Conservation (phyloP, 1,140 invertebrate species). For the Asbolus verrucosus region DNA sequence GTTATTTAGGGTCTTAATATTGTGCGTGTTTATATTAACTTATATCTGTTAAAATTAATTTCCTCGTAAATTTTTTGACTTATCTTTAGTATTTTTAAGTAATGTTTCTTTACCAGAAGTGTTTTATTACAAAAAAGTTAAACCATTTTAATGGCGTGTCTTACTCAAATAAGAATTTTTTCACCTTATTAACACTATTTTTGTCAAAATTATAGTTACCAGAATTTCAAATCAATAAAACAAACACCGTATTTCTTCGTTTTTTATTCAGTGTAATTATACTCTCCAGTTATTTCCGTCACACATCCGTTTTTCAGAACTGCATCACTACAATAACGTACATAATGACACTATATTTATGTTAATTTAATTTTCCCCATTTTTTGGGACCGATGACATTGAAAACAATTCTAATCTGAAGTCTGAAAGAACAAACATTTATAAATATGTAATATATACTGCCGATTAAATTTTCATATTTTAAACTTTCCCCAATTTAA, state of each 20-base stretch:
- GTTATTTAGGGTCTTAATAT: neutral
- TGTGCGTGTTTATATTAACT: conserved; percentile 4
- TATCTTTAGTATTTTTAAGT: conserved; percentile 3
- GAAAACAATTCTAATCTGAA: no score
- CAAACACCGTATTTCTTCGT: neutral
- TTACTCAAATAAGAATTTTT: neutral
- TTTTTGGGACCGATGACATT: no score
- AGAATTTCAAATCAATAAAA: conserved; percentile 1
- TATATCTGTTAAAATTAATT: conserved; percentile 1
- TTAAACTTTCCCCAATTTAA: neutral
- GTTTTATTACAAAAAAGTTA: neutral
- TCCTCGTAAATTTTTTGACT: conserved; percentile 2
- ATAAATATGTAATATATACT: no score
- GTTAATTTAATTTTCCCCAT: no score
- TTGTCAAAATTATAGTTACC: neutral
- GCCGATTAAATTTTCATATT: neutral
- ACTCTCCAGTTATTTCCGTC: neutral
- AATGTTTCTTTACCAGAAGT: neutral
- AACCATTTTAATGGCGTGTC: neutral
- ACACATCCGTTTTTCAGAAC: neutral
- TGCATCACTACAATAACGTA: neutral
- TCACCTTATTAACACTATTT: neutral
- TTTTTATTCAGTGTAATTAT: neutral
- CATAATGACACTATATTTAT: no score
- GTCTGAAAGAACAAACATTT: no score